Conservation (phyloP, 2,888 invertebrate species). For the Cerceris rybyensis region DNA sequence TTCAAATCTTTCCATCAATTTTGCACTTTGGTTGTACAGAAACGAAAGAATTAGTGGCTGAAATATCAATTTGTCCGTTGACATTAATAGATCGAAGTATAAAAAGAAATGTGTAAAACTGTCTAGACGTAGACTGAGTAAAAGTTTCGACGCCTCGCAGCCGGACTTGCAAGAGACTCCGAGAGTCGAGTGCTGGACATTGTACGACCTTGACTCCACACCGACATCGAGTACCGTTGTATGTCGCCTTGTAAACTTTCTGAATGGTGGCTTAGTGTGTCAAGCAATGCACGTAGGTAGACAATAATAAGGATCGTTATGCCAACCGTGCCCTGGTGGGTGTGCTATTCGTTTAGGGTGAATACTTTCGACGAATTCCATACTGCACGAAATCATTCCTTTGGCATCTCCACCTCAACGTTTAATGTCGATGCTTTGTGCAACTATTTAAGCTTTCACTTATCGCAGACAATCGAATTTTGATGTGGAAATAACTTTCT, state of each 20-base stretch:
- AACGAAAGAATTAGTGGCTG: too few relatives aligned
- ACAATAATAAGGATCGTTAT: conserved; percentile 38
- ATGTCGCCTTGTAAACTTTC: conserved; percentile 45
- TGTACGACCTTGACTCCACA: conserved; percentile 58
- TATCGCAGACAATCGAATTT: too few relatives aligned
- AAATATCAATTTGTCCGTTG: too few relatives aligned
- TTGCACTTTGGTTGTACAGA: too few relatives aligned
- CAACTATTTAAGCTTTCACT: too few relatives aligned
- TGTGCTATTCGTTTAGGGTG: conserved; percentile 13
- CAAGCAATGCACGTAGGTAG: conserved; percentile 22
- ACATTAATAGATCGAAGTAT: too few relatives aligned
- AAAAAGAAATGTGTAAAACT: too few relatives aligned
- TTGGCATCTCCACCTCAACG: neutral
- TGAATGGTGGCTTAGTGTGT: conserved; percentile 37
- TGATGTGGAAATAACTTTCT: too few relatives aligned
- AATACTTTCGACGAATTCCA: conserved; percentile 37
- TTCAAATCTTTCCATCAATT: too few relatives aligned
- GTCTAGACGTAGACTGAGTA: neutral
- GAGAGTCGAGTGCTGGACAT: conserved; percentile 39
- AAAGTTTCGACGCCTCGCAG: neutral
- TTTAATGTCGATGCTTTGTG: too few relatives aligned
- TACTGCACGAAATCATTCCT: neutral
- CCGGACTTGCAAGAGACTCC: neutral
- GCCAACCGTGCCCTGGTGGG: conserved; percentile 3
- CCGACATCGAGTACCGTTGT: conserved; percentile 51